These are phyloP conservation scores for Sakesphorus luctuosus DNA, from an alignment of 2,113 vertebrate genomes.

Conservation along the genomic window DNA sequence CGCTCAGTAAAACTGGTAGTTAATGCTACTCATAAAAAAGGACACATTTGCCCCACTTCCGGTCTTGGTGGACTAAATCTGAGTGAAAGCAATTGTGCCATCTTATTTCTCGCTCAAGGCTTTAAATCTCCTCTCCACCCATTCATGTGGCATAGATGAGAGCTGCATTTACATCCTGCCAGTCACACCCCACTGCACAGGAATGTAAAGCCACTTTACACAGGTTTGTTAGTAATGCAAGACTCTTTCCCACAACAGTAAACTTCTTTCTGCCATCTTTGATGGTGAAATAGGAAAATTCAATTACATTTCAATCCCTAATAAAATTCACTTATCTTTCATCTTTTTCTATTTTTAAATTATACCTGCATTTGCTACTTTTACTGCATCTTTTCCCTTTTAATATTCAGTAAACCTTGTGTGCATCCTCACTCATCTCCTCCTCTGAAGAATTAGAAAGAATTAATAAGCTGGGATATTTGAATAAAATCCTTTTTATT, in stretches of 20 bases:
- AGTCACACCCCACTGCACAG: slow-evolving; percentile 35
- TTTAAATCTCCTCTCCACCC: slow-evolving; percentile 27
- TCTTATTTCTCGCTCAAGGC: not conserved
- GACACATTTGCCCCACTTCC: not conserved
- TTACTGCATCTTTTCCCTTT: not conserved
- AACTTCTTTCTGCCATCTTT: slow-evolving; percentile 37
- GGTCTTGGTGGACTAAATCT: not conserved
- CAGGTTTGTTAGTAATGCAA: slow-evolving; percentile 42
- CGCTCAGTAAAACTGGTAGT: not conserved
- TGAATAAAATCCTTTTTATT: slow-evolving; percentile 62
- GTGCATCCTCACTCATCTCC: slow-evolving; percentile 17
- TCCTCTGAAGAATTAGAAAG: slow-evolving; percentile 61
- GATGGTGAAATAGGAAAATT: slow-evolving; percentile 35
- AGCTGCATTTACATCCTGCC: slow-evolving; percentile 39
- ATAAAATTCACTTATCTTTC: slow-evolving; percentile 56
- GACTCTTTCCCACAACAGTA: slow-evolving; percentile 21
- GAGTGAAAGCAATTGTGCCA: not conserved
- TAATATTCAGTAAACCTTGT: slow-evolving; percentile 33
- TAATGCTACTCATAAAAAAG: not conserved
- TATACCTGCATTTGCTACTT: slow-evolving; percentile 6
- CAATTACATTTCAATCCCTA: slow-evolving; percentile 37
- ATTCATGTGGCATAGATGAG: slow-evolving; percentile 39
- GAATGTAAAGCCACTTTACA: slow-evolving; percentile 16
- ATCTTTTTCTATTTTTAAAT: slow-evolving; percentile 39
- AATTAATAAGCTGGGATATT: slow-evolving; percentile 55